These are phyloP conservation scores for Drosophila kurseongensis DNA, from an alignment of 1,140 invertebrate species.

Conservation along the genomic window DNA sequence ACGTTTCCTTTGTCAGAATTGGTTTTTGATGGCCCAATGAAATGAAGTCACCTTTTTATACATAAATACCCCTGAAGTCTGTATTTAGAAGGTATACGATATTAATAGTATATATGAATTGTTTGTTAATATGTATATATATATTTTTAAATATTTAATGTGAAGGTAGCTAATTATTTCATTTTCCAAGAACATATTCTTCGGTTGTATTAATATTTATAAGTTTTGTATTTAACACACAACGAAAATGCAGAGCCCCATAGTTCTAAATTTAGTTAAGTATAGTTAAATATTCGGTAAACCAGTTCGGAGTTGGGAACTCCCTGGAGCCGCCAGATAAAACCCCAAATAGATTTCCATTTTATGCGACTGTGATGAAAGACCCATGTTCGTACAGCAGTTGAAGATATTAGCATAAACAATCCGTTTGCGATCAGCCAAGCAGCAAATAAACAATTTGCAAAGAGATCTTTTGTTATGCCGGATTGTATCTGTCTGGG, in stretches of 20 bases:
- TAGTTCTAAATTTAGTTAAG: slow-evolving; percentile 4
- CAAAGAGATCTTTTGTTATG: slow-evolving; percentile 52
- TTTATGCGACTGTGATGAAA: slow-evolving; percentile 38
- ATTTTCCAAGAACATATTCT: too few relatives aligned
- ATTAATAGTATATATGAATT: too few relatives aligned
- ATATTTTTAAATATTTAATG: too few relatives aligned
- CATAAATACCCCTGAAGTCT: background rate
- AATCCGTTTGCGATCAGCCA: slow-evolving; percentile 48
- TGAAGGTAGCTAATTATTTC: too few relatives aligned
- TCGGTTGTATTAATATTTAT: too few relatives aligned
- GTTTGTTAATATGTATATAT: too few relatives aligned
- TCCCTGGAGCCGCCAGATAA: slow-evolving; percentile 13
- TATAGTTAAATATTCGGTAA: slow-evolving; percentile 3
- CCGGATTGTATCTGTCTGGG: slow-evolving; percentile 18
- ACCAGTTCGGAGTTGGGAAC: slow-evolving; percentile 2
- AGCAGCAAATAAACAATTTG: slow-evolving; percentile 57
- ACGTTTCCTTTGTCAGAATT: background rate
- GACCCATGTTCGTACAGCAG: slow-evolving; percentile 16
- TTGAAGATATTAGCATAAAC: slow-evolving; percentile 46
- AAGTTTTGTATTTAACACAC: too few relatives aligned
- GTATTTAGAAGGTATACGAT: too few relatives aligned
- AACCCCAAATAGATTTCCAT: slow-evolving; percentile 18
- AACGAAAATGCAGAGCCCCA: background rate
- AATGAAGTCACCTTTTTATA: background rate
- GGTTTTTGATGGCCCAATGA: slow-evolving; percentile 3